Percentiles rank a stretch among this genome's conserved stretches.
Evolutionary conservation across 2,888 invertebrate species (phyloP).

Genomic region (Sialis lutaria): DNA sequence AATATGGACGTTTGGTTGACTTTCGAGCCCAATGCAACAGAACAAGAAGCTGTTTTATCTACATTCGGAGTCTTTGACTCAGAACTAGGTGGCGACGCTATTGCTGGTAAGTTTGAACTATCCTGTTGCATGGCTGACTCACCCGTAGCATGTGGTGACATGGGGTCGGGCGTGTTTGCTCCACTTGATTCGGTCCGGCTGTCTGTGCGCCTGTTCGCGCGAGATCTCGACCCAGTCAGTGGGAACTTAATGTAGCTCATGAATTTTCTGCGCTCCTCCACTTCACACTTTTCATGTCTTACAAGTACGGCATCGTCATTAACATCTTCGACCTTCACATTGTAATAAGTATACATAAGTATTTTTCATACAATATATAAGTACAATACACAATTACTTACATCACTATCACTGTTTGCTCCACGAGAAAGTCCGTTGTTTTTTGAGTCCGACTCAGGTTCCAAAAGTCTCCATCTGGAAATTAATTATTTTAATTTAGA

Average conservation of each 20-base stretch:
- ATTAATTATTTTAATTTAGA: too few relatives aligned
- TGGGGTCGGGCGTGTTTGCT: conserved; percentile 55
- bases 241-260: conserved; percentile 34
- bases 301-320: conserved; percentile 51
- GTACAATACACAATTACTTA: conserved; percentile 18
- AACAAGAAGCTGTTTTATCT: conserved; percentile 15
- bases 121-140: conserved; percentile 46
- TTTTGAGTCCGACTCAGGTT: conserved; percentile 30
- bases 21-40: conserved; percentile 7
- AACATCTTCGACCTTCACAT: conserved; percentile 50
- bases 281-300: conserved; percentile 63
- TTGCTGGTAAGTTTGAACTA: conserved; percentile 18
- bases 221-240: conserved; percentile 26
- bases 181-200: conserved; percentile 52
- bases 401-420: conserved; percentile 34
- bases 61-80: conserved; percentile 29
- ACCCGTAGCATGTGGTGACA: conserved; percentile 47
- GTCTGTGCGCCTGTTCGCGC: conserved; percentile 45
- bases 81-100: conserved; percentile 26
- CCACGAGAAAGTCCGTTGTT: conserved; percentile 32
- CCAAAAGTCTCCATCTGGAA: conserved; percentile 55
- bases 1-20: conserved; percentile 13
- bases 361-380: background rate
- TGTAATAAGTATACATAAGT: conserved; percentile 3
- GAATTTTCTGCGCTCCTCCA: conserved; percentile 65